Conservation (phyloP, 2,797 vertebrate genomes). For the Falco columbarius region DNA sequence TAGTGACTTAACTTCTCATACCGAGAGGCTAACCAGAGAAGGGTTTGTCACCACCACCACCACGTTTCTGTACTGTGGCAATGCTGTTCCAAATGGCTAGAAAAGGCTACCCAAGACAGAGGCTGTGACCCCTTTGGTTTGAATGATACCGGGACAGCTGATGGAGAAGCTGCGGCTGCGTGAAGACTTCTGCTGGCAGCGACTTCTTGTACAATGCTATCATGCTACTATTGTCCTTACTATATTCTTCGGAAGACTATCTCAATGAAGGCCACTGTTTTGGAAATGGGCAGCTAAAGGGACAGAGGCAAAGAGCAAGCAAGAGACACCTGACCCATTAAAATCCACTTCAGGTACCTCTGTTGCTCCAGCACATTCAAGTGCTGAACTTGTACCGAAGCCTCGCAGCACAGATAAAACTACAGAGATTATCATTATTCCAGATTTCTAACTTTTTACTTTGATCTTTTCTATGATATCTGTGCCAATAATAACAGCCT, state of each 20-base stretch:
- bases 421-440: not conserved
- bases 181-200: not conserved
- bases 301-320: not conserved
- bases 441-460: not conserved
- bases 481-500: not conserved
- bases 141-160: not conserved
- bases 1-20: accelerated
- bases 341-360: not conserved
- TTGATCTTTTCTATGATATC: not conserved
- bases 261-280: not conserved
- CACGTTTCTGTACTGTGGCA: not conserved
- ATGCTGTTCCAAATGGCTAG: not conserved
- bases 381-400: not conserved
- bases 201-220: not conserved
- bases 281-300: not conserved
- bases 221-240: too few species aligned
- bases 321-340: not conserved
- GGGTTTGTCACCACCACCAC: not conserved
- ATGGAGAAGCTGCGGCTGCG: not conserved
- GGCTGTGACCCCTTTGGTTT: not conserved
- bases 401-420: not conserved
- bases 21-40: not conserved
- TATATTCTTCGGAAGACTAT: not conserved
- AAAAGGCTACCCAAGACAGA: not conserved
- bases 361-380: not conserved